Base-by-base conservation (phyloP, 2,888 invertebrate species). In the Oxycera nigricornis region DNA sequence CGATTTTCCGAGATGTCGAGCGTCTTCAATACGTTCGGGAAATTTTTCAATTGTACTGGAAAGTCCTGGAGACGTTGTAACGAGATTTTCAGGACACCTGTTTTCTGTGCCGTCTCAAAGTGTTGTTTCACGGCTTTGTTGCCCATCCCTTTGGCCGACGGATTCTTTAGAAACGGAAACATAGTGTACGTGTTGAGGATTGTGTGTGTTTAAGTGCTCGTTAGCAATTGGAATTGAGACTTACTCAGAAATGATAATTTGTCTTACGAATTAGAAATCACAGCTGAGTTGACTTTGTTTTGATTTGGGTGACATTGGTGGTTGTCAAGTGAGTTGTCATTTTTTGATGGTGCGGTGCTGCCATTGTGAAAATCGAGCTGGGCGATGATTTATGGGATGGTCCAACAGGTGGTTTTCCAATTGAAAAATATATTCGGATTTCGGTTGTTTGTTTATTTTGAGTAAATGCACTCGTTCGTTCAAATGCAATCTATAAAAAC, bases 1-100 rank as follows among this genome's bases (percentile, higher is more conserved):
- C 92, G 94, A 86, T 99, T 99, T 79, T 94, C 92, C 0, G 97
- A 97, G 72, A 99, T 84, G 84, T 99, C 97, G 77, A 99, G 86
- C 46, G 94, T 97, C 78, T 98, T 90, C 74, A 99, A 85, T 67
- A 91, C 87, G 77, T 89, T 88, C 20, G 90, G 89, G 68, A 94
- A 86, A 73, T 88, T 88, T 76, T 88, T 87, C 20, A 95, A 84
- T 77, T 90, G 91, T 28, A 89, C 89, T 31, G 94, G 93, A 83
- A 94, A 91, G 84, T 93, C 92, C 79, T 94, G 94, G 72, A 98
- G 86, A 80, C 93, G 94, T 74, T 90, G 89, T 79, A 93, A 90
- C 2, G 95, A 93, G 77, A 98, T 87, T 84, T 96, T 96, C 76
- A 98, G 88, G 39, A 96, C 93, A 17, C 98, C 97, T 22, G 98